Evolutionary conservation across 2,888 invertebrate species (phyloP).

Genomic region (Protula sp.): DNA sequence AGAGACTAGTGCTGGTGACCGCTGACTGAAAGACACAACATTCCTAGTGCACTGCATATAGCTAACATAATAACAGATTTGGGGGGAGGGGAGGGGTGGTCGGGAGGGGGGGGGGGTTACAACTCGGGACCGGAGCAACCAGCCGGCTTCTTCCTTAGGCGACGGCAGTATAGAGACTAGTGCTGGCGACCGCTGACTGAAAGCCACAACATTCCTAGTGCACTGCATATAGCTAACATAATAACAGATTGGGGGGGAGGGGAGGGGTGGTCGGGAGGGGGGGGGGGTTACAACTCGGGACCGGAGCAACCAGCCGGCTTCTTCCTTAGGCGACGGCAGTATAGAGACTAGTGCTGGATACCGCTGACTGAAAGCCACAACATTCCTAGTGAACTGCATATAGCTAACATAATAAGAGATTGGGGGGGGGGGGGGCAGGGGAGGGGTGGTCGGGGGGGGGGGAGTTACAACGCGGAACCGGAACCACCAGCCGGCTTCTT

Average conservation of each 20-base stretch:
- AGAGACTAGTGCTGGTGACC: slow-evolving; percentile 50
- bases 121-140: slow-evolving; percentile 46
- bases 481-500: slow-evolving; percentile 47
- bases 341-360: slow-evolving; percentile 50
- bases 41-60: no score
- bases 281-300: no score
- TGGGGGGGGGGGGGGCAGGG: no score
- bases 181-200: slow-evolving; percentile 51
- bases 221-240: no score
- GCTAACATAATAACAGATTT: slow-evolving; percentile 23
- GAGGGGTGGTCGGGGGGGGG: no score
- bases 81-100: slow-evolving; percentile 14
- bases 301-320: slow-evolving; percentile 44
- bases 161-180: slow-evolving; percentile 49
- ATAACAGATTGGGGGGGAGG: no score
- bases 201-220: no score
- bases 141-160: slow-evolving; percentile 47
- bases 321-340: slow-evolving; percentile 49
- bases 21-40: slow-evolving; percentile 46
- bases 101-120: no score
- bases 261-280: no score
- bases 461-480: no score
- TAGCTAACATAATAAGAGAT: no score
- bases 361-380: slow-evolving; percentile 37
- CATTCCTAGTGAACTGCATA: no score